phyloP scores from a whole-genome alignment of 2,113 vertebrate genomes.

The Zosterops borbonicus region DNA sequence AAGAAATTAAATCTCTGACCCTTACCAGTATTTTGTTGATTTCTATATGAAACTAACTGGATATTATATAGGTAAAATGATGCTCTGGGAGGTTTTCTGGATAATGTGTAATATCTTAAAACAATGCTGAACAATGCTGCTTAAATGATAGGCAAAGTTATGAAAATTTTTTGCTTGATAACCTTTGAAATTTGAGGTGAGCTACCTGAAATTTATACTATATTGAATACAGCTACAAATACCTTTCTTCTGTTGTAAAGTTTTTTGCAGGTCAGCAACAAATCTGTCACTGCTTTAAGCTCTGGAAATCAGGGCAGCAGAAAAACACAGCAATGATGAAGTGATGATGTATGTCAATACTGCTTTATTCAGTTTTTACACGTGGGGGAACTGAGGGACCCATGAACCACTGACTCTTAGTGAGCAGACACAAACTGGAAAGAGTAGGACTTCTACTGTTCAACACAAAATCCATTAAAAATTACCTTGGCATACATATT shows the following conservation, averaged over 20 bases:
- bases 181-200: neutral
- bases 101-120: neutral
- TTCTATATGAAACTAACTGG: neutral
- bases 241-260: neutral
- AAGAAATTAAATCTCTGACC: neutral
- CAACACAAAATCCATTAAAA: neutral
- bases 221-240: neutral
- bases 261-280: neutral
- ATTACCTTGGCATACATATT: neutral
- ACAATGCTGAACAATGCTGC: neutral
- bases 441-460: neutral
- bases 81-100: neutral
- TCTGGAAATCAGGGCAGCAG: neutral
- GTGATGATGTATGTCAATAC: neutral
- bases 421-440: neutral
- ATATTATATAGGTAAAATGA: neutral
- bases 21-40: neutral
- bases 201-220: neutral
- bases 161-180: accelerated
- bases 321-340: neutral
- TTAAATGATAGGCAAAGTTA: neutral
- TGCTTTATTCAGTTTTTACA: neutral
- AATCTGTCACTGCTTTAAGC: neutral
- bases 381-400: accelerated
- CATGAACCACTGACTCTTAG: neutral